phyloP scores from a whole-genome alignment of 2,113 vertebrate species.

The Amphilophus citrinellus region DNA sequence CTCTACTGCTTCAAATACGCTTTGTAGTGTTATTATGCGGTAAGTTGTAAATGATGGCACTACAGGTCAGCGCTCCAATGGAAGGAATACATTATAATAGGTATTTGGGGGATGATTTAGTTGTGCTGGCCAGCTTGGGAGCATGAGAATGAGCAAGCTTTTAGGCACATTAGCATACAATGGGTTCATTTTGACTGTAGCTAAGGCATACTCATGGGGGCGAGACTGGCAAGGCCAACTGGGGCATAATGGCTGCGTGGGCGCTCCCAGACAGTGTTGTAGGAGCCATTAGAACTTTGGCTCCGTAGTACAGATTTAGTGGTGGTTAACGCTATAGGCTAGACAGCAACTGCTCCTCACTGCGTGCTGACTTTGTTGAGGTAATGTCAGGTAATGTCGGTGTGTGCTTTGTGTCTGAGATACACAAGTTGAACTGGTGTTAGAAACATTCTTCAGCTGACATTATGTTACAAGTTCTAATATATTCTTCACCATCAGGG shows the following conservation, averaged over 20 bases:
- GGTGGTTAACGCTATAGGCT: conserved; percentile 22
- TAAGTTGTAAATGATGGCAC: conserved; percentile 67
- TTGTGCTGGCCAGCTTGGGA: conserved; percentile 51
- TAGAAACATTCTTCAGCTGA: conserved; percentile 30
- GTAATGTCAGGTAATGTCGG: conserved; percentile 5
- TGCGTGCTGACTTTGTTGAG: conserved; percentile 23
- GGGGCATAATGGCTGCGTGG: conserved; percentile 56
- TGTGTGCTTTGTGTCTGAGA: conserved; percentile 19
- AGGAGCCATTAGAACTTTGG: conserved; percentile 61
- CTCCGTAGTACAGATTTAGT: conserved; percentile 27
- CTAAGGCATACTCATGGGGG: conserved; percentile 35
- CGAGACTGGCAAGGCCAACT: conserved; percentile 57
- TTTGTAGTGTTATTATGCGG: conserved; percentile 63
- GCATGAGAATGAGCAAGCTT: conserved; percentile 60
- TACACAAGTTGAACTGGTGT: conserved; percentile 10
- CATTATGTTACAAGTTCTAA: conserved; percentile 56
- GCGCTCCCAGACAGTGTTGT: conserved; percentile 43
- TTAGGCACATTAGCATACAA: conserved; percentile 77
- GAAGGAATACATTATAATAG: conserved; percentile 62
- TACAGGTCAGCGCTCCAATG: conserved; percentile 59
- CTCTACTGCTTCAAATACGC: conserved; percentile 42
- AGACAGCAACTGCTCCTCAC: conserved; percentile 11
- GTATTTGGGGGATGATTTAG: conserved; percentile 65
- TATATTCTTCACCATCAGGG: conserved; percentile 45
- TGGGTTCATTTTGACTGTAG: conserved; percentile 60